Percentiles rank a stretch among this genome's conserved stretches.
phyloP scores from a whole-genome alignment of 2,113 vertebrate genomes.

The Tragelaphus buxtoni region DNA sequence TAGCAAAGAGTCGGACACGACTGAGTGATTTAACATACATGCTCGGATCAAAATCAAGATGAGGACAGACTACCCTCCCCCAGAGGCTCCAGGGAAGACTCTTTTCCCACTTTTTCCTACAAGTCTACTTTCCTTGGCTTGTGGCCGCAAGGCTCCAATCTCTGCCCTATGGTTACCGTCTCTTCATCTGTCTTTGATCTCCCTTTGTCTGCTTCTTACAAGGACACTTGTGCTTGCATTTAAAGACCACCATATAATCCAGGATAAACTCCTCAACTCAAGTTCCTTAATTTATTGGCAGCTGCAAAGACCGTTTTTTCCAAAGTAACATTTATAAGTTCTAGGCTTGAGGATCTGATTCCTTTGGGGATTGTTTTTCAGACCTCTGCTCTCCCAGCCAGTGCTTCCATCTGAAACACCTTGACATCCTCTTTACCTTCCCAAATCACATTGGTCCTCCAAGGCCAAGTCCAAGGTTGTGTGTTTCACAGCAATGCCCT shows the following conservation, averaged over 20 bases:
- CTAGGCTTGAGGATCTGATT: too few relatives aligned
- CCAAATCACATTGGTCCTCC: background rate
- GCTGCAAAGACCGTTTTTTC: background rate
- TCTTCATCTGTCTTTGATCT: too few relatives aligned
- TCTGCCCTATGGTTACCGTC: background rate
- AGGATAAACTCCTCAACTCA: background rate
- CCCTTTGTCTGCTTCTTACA: background rate
- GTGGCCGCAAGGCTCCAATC: accelerated
- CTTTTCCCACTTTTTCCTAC: background rate
- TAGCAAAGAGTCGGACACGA: background rate
- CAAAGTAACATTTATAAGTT: background rate
- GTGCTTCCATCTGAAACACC: background rate
- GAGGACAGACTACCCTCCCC: background rate
- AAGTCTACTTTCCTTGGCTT: background rate
- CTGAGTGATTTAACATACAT: background rate
- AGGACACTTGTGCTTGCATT: background rate
- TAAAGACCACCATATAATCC: background rate
- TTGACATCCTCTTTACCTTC: background rate
- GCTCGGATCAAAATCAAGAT: background rate
- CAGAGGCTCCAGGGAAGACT: too few relatives aligned
- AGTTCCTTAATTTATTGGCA: background rate
- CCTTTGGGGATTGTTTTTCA: background rate
- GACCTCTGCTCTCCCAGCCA: background rate
- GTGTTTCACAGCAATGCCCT: background rate
- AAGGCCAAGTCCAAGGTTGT: background rate